A percentile compares a stretch with the other conserved stretches of the same genome.
Conservation (phyloP, 2,888 invertebrate genomes). For the Andrena hattorfiana region DNA sequence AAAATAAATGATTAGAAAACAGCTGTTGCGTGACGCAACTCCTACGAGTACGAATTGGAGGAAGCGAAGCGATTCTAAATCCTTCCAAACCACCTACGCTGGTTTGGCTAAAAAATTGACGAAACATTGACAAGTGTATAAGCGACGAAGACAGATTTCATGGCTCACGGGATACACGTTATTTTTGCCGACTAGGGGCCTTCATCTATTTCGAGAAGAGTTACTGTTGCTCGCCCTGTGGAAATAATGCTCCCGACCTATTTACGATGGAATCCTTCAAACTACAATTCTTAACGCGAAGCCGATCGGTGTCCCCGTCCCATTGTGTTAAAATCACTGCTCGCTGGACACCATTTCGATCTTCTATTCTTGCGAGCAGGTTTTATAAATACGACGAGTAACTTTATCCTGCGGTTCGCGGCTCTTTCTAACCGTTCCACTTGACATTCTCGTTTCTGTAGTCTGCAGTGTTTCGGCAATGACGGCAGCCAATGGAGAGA, state of each 20-base stretch:
- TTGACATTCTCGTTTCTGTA: constrained; percentile 52
- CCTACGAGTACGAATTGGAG: too few species aligned
- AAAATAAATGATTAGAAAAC: not conserved
- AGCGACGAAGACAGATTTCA: constrained; percentile 26
- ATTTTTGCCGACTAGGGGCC: constrained; percentile 83
- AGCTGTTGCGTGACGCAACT: not conserved
- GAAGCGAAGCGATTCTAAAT: not conserved
- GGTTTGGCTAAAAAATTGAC: not conserved
- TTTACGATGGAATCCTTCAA: constrained; percentile 77
- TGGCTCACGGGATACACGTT: constrained; percentile 70
- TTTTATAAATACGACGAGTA: constrained; percentile 59
- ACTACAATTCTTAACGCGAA: constrained; percentile 48
- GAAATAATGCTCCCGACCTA: constrained; percentile 81
- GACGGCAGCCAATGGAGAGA: not conserved
- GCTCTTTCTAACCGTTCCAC: constrained; percentile 34
- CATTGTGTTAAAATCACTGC: constrained; percentile 9
- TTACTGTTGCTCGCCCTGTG: constrained; percentile 71
- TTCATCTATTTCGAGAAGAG: constrained; percentile 83
- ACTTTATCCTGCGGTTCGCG: constrained; percentile 53
- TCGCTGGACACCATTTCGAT: constrained; percentile 24
- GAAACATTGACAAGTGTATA: constrained; percentile 17
- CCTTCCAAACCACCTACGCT: not conserved
- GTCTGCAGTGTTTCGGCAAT: constrained; percentile 36
- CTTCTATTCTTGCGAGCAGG: constrained; percentile 48
- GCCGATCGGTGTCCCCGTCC: constrained; percentile 7